Evolutionary conservation across 2,797 vertebrate genomes (phyloP).

Genomic region (Pseudocheirus occidentalis): DNA sequence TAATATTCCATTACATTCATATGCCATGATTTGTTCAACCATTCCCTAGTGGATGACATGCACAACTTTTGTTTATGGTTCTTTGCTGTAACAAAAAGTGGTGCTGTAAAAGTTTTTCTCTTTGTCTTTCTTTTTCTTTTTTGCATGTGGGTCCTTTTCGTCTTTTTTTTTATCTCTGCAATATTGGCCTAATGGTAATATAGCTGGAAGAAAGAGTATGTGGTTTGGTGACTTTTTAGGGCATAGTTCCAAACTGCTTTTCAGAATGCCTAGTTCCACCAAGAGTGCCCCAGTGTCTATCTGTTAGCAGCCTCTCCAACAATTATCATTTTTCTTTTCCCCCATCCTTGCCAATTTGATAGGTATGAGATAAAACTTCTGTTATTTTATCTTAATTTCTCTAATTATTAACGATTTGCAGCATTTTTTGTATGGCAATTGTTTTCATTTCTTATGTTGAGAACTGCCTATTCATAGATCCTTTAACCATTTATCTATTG

Average conservation of each 20-base stretch:
- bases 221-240: neutral
- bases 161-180: neutral
- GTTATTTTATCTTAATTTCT: neutral
- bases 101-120: neutral
- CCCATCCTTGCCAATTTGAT: neutral
- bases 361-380: neutral
- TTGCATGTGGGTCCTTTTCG: neutral
- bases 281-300: neutral
- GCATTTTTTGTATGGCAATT: neutral
- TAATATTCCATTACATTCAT: neutral
- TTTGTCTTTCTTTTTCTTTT: neutral
- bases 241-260: neutral
- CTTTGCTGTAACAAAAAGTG: neutral
- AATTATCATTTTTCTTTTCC: neutral
- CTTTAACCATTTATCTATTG: neutral
- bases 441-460: neutral
- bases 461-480: neutral
- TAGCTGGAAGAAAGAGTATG: neutral
- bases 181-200: neutral
- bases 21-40: neutral
- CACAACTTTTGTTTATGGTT: neutral
- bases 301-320: neutral
- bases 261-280: neutral
- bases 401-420: neutral
- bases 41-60: neutral